Conservation (phyloP, 2,888 invertebrate genomes). For the Frankliniella fusca region DNA sequence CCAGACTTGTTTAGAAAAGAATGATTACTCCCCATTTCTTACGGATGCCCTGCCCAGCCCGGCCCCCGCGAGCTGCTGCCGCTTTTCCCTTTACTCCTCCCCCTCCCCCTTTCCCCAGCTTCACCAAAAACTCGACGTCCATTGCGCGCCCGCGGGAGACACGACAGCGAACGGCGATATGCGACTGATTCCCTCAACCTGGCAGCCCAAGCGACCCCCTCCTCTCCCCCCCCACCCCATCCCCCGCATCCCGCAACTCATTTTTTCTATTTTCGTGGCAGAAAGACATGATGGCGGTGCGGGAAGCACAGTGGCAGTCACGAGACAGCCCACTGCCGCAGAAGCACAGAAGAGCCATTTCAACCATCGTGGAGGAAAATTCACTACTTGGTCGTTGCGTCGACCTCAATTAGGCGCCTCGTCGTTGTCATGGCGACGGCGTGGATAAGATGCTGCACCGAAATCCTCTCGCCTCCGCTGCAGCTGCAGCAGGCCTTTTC, state of each 20-base stretch:
- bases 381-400: not conserved
- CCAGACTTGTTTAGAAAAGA: slow-evolving; percentile 23
- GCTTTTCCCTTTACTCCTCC: not conserved
- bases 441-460: not conserved
- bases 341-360: not conserved
- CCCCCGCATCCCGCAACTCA: not conserved
- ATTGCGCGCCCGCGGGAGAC: not conserved
- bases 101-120: no score
- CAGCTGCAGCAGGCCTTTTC: not conserved
- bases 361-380: no score
- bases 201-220: no score
- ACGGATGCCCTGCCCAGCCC: not conserved
- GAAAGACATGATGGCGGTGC: not conserved
- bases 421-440: not conserved
- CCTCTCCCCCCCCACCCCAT: no score
- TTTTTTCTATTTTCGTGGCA: slow-evolving; percentile 23
- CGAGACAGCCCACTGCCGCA: not conserved
- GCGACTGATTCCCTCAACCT: not conserved
- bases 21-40: slow-evolving; percentile 22
- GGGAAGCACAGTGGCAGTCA: not conserved
- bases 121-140: not conserved
- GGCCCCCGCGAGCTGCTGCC: not conserved
- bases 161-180: not conserved
- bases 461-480: not conserved
- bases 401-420: not conserved